Conservation (phyloP, 2,113 vertebrate species). For the Psittacara wagleri region DNA sequence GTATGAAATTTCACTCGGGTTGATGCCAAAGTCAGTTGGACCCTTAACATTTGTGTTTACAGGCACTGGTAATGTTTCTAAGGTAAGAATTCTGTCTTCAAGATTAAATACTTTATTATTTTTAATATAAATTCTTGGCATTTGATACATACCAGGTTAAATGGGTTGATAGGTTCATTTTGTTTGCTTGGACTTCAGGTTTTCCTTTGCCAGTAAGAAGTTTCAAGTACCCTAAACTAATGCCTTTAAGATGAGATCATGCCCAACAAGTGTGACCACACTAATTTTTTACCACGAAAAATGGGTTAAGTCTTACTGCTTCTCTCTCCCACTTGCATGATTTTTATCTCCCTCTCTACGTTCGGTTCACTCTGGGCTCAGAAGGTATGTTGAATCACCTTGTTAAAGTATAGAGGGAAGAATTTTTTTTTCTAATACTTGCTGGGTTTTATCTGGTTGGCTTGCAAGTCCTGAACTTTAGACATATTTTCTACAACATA, state of each 20-base stretch:
- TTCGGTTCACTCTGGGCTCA: neutral
- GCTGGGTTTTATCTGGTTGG: neutral
- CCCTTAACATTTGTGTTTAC: constrained; percentile 97
- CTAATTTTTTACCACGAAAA: neutral
- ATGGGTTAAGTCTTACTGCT: neutral
- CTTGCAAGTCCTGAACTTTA: neutral
- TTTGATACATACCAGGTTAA: neutral
- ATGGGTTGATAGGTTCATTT: neutral
- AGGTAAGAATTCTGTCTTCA: constrained; percentile 75
- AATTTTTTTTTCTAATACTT: neutral
- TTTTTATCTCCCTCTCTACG: neutral
- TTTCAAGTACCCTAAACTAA: neutral
- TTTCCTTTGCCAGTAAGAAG: neutral
- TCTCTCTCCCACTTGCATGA: neutral
- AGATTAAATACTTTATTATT: neutral
- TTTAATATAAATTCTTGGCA: neutral
- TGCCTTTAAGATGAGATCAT: neutral
- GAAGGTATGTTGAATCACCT: neutral
- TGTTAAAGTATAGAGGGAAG: neutral
- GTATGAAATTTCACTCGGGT: constrained; percentile 96
- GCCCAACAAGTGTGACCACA: neutral
- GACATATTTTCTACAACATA: neutral
- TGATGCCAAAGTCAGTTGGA: constrained; percentile 95
- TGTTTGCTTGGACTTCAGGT: neutral
- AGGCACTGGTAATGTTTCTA: constrained; percentile 96